Evolutionary conservation across 1,140 invertebrate species (phyloP), one percentile per base, ranked within the genome.

Genomic region (Phenacoccus solenopsis): DNA sequence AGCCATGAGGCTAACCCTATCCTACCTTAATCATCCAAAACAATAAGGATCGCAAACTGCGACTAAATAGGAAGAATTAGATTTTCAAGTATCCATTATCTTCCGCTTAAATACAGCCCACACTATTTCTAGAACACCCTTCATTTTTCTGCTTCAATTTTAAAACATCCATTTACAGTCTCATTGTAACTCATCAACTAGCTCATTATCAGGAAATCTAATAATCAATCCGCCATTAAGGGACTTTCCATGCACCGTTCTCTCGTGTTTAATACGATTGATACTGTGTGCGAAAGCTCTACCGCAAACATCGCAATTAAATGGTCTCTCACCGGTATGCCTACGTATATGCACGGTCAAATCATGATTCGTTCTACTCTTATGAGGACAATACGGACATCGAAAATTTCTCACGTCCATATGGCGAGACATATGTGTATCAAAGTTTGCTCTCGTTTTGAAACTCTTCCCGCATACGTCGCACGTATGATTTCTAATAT

Each of bases 351-450:
- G 75, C 16, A 72, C 72, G 32, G 74, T 72, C 20, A 73, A 67
- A 56, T 75, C 73, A 27, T 73, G 70, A 70, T 75, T 75, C 12
- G 73, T 75, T 67, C 72, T 73, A 70, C 75, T 75, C 7, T 59
- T 72, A 68, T 74, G 27, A 38, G 73, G 69, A 72, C 75, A 74
- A 22, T 73, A 28, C 9, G 70, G 28, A 70, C 84, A 86, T 1
- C 74, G 76, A 74, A 82, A 85, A 0, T 85, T 83, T 32, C 83
- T 81, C 71, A 84, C 80, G 2, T 82, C 81, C 0, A 79, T 82
- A 72, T 85, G 84, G 20, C 74, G 72, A 22, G 73, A 72, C 35
- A 73, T 71, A 69, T 75, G 74, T 0, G 74, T 75, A 69, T 75
- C 73, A 16, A 75, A 56, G 12, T 72, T 72, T 1, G 73, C 73